These are phyloP conservation scores for Alligator mississippiensis DNA, from an alignment of 2,113 vertebrate species.

Conservation along the genomic window DNA sequence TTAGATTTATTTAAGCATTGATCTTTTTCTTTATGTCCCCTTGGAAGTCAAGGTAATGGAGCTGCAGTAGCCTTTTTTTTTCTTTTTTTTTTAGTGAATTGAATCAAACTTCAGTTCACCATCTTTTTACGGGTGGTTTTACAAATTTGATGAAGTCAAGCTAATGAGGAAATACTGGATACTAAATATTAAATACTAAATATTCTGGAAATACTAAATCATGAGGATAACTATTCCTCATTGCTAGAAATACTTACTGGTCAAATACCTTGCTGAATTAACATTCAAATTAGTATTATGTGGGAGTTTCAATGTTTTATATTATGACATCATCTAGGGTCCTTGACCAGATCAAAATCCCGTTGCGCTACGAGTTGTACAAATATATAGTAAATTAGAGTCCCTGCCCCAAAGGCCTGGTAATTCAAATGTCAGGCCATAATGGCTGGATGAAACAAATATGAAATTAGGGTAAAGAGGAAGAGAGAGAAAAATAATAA, in stretches of 20 bases:
- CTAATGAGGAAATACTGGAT: not conserved
- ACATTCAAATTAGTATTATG: not conserved
- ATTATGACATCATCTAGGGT: not conserved
- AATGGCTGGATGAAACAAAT: not conserved
- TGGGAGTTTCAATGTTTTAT: not conserved
- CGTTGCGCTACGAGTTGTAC: not conserved
- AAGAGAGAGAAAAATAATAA: not conserved
- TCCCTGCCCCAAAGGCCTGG: not conserved
- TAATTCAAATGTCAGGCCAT: not conserved
- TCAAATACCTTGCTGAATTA: not conserved
- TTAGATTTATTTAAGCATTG: slow-evolving; percentile 25
- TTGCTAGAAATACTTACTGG: not conserved
- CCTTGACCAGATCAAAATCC: not conserved
- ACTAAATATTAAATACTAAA: no score
- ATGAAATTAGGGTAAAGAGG: not conserved
- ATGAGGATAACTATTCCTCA: not conserved
- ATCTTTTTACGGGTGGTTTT: not conserved
- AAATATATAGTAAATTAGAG: not conserved
- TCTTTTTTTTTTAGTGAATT: not conserved
- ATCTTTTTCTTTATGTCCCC: not conserved
- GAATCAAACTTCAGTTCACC: not conserved
- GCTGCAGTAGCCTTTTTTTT: not conserved
- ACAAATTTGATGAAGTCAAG: not conserved
- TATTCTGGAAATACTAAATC: not conserved
- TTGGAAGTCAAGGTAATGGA: not conserved